Conservation (phyloP, 2,888 invertebrate species). For the Neoascia interrupta region DNA sequence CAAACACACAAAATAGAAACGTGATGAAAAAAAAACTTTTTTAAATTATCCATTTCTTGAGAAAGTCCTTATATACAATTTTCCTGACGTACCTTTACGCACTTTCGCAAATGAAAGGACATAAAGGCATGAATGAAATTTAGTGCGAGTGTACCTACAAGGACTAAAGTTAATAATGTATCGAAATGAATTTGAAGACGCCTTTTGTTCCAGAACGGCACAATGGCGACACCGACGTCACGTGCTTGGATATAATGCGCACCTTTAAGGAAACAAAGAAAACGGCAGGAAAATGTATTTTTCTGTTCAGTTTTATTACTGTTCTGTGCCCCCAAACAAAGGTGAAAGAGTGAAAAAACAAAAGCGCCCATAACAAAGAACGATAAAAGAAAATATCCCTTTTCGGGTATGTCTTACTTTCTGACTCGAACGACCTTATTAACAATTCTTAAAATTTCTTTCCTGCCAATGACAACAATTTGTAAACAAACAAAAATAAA, state of each 20-base stretch:
- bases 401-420: too few relatives aligned
- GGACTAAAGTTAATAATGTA: conserved; percentile 66
- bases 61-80: conserved; percentile 8
- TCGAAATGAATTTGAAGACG: conserved; percentile 53
- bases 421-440: conserved; percentile 52
- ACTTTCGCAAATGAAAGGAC: conserved; percentile 13
- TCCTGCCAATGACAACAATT: conserved; percentile 25
- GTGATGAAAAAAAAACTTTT: conserved; percentile 27
- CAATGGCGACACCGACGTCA: too few relatives aligned
- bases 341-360: conserved; percentile 39
- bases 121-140: conserved; percentile 21
- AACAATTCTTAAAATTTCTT: conserved; percentile 46
- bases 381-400: conserved; percentile 40
- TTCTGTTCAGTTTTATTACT: conserved; percentile 42
- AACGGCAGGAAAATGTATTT: conserved; percentile 16
- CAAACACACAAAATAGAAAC: conserved; percentile 18
- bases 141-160: conserved; percentile 30
- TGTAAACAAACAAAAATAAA: conserved; percentile 23
- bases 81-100: conserved; percentile 9
- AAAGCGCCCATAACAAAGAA: conserved; percentile 10
- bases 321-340: too few relatives aligned
- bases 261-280: conserved; percentile 2
- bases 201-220: conserved; percentile 35
- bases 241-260: too few relatives aligned
- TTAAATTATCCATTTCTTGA: conserved; percentile 38